phyloP scores from a whole-genome alignment of 2,888 invertebrate species.

The Xanthia icteritia region DNA sequence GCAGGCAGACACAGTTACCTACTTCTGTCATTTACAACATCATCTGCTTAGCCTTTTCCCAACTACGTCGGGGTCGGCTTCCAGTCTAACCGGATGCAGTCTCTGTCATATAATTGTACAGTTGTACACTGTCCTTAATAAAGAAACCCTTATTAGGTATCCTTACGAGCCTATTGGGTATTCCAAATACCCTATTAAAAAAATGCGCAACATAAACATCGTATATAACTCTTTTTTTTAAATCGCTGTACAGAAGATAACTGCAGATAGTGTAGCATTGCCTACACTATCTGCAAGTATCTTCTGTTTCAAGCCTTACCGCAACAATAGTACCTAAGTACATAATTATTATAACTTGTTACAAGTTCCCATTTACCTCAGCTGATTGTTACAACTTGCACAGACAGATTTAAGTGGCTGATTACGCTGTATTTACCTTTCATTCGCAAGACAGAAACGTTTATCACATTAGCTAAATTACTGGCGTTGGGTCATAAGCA shows the following conservation, averaged over 20 bases:
- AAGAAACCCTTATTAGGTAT: background rate
- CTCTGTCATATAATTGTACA: background rate
- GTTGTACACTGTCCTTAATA: background rate
- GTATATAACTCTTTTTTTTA: constrained; percentile 20
- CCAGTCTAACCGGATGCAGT: background rate
- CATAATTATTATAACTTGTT: constrained; percentile 58
- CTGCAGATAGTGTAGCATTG: too few relatives aligned
- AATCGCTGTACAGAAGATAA: constrained; percentile 11
- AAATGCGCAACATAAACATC: constrained; percentile 2
- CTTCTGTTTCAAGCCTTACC: constrained; percentile 37
- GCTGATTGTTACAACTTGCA: constrained; percentile 49
- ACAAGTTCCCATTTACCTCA: constrained; percentile 57
- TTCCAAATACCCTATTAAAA: background rate
- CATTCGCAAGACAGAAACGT: constrained; percentile 17
- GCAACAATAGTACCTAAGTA: constrained; percentile 40
- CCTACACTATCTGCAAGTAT: constrained; percentile 32
- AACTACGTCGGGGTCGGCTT: background rate
- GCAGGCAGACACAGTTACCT: background rate
- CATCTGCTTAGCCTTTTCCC: background rate
- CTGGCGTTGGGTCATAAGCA: background rate
- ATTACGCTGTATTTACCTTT: constrained; percentile 45
- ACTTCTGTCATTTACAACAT: background rate
- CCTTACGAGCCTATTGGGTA: too few relatives aligned
- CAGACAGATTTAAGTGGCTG: constrained; percentile 33
- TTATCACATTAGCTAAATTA: constrained; percentile 41